Base-by-base conservation (phyloP, 2,113 vertebrate genomes). In the Microcebus griseorufus region DNA sequence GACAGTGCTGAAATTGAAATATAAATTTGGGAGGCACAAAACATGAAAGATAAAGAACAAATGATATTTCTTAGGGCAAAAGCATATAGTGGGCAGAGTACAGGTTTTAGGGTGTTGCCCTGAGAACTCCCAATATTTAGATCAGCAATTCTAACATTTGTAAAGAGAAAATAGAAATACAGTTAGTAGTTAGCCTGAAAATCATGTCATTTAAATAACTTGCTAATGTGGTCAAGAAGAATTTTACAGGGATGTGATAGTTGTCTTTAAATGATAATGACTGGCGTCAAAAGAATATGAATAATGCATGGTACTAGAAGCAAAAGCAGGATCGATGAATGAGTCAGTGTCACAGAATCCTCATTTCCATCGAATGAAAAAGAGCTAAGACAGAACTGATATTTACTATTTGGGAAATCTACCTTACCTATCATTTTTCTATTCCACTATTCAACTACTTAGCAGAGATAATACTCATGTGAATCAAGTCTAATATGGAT, bases 61-160 rank as follows among this genome's bases (percentile, higher is more conserved):
- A 34, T 34, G 4, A 42, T 64, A 75, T 55, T 6, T 32, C 23
- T 60, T 37, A 37, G 23, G 14, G 3, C 7, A 82, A 55, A 18
- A 62, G 4, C 2, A 29, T 17, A 20, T 27, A 32, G 2, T 11
- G 17, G 7, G 13, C 45, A 29, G 45, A 42, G 0, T 8, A 14
- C 7, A 42, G 9, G 20, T 39, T 12, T 45, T 48, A n/a, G 45
- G 9, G 9, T 70, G 51, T 17, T 67, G 34, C 32, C 75, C 45
- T 17, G 29, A 45, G 23, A 48, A 27, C 6, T 60, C 53, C 53
- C 39, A 58, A 58, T 9, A 90, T 3, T 39, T 23, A 51, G 23
- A 39, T 58, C 23, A 48, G 17, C 23, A 69, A 18, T 60, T 76
- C n/a, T 23, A 55, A 37, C 2, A 51, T 13, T 39, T 37, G 6